phyloP scores from a whole-genome alignment of 2,113 vertebrate species.

The Ptychochromis oligacanthus region DNA sequence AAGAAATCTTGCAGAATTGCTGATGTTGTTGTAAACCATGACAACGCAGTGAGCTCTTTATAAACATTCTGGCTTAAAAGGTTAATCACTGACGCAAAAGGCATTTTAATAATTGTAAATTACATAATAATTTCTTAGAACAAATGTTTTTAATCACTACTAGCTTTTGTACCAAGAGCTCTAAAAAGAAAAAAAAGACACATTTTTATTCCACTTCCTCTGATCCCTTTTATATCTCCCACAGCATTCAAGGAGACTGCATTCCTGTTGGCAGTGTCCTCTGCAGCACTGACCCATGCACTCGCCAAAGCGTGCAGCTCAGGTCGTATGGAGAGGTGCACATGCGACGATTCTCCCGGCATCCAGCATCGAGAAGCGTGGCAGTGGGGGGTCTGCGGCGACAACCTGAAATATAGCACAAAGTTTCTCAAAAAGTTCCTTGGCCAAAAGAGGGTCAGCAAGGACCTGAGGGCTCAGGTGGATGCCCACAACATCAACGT shows the following conservation, averaged over 20 bases:
- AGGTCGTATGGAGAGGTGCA: constrained; percentile 97
- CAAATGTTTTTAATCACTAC: neutral
- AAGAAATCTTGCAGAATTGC: constrained; percentile 38
- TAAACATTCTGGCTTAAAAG: constrained; percentile 38
- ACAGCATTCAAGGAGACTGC: constrained; percentile 97
- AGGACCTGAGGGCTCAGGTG: constrained; percentile 92
- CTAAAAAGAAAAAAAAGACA: neutral
- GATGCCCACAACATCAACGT: constrained; percentile 95
- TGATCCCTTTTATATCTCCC: constrained; percentile 4
- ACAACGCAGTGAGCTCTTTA: constrained; percentile 36
- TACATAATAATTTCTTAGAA: neutral
- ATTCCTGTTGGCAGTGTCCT: constrained; percentile 92
- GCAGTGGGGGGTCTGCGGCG: constrained; percentile 98
- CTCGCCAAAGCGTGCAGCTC: constrained; percentile 96
- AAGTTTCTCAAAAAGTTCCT: constrained; percentile 96
- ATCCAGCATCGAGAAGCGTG: constrained; percentile 95
- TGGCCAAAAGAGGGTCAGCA: constrained; percentile 91
- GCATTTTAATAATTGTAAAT: neutral
- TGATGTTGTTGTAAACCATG: constrained; percentile 50
- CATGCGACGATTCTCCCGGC: constrained; percentile 94
- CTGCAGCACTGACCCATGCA: constrained; percentile 91
- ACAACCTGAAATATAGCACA: constrained; percentile 98
- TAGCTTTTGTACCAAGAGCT: neutral
- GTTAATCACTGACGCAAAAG: constrained; percentile 1
- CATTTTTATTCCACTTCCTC: neutral